Evolutionary conservation across 2,888 invertebrate genomes (phyloP), one percentile per base, ranked within the genome.

Genomic region (Pammene fasciana): DNA sequence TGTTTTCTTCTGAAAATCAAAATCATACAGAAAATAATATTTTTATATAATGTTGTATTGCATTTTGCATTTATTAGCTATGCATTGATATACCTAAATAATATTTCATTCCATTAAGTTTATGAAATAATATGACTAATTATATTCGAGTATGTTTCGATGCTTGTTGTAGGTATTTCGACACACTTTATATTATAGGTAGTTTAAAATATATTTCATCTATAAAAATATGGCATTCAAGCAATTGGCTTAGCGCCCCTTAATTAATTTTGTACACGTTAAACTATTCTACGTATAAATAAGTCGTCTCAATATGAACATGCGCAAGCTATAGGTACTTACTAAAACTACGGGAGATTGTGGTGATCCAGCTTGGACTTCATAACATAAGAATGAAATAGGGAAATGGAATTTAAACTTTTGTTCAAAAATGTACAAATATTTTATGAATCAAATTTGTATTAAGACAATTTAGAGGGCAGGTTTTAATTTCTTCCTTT

Each of bases 141-240:
- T 26, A 48, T 4, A 48, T 16, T 7, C 16, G 16, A 16, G 8
- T 38, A 38, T 38, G 9, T 38, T 3, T 9, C 10, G 9, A 9
- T 11, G 4, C 4, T 26, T 18, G 41, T 18, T 11, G 18, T 18
- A 56, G 41, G 5, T 14, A 55, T 57, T 67, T 16, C 52, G 67
- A 66, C 61, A 59, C 57, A 38, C 16, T 50, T 50, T 68, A 59
- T 56, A 56, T 50, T 68, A 18, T 43, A n/a, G n/a, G n/a, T n/a
- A 26, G 48, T 55, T 34, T n/a, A 13, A 54, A 48, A 50, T 68
- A 68, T 65, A 71, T 60, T 73, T 75, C 72, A 72, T 74, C 74
- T 77, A 78, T 71, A 79, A 77, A 76, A 80, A 82, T 87, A 89
- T 88, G 88, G 88, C 88, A 88, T 82, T 78, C 73, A 83, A 85